Base-by-base conservation (phyloP, 2,888 invertebrate species). In the Polydrusus tereticollis region DNA sequence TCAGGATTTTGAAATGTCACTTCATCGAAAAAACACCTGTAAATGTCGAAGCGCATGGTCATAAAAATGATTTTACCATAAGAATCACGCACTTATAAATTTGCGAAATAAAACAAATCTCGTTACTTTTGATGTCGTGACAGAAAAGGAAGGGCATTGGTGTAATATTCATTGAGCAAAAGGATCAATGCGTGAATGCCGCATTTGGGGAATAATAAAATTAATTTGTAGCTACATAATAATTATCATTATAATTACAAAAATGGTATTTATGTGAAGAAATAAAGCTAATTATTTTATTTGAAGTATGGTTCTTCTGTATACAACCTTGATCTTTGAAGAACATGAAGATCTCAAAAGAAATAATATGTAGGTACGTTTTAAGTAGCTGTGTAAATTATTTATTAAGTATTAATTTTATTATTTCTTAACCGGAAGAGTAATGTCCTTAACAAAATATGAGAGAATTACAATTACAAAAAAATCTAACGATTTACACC, bases 1-100 rank as follows among this genome's bases (percentile, higher is more conserved):
- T 55, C 52, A 55, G 18, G 52, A 55, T 55, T 55, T 29, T 55
- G 10, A 55, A 55, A 55, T 55, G 52, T 55, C 52, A 55, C 1
- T 29, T 29, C 6, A 23, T 10, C 12, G 1, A 47, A 21, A 47
- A 21, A 47, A 18, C 47, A 55, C 52, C 52, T 55, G 52, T 55
- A 55, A 29, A 18, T 29, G 52, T 29, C 16, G 16, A 55, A 29
- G 18, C 16, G 18, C 52, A 55, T 8, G 52, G 29, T 55, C 52
- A 55, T 33, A 29, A 55, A 29, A 29, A 55, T 55, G 29, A 29
- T 29, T 55, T 29, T 29, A 16, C 14, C 16, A 29, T n/a, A n/a
- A n/a, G n/a, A n/a, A n/a, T 55, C 52, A 29, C 52, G 52, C 26
- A 29, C 52, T 55, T 52, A 26, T 52, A 26, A 55, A 29, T 55